phyloP scores from a whole-genome alignment of 2,113 vertebrate genomes.

The Indicator indicator region DNA sequence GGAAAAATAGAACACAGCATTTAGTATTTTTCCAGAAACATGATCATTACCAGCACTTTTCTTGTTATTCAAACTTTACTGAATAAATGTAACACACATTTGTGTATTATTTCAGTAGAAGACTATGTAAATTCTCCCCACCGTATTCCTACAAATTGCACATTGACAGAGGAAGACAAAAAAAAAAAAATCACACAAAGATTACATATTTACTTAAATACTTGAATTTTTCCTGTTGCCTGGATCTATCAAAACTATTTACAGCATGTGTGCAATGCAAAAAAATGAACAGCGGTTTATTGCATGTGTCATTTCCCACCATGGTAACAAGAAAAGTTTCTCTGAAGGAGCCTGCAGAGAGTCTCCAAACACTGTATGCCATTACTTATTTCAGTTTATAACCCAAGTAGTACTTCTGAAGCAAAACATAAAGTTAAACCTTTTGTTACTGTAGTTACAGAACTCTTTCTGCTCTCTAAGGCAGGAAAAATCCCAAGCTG shows the following conservation, averaged over 20 bases:
- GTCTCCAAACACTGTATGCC: not conserved
- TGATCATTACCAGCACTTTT: not conserved
- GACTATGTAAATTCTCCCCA: not conserved
- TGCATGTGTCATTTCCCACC: not conserved
- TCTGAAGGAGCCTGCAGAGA: not conserved
- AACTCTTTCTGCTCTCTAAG: not conserved
- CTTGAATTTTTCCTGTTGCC: not conserved
- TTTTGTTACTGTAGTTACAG: not conserved
- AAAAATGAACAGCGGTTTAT: not conserved
- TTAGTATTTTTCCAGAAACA: not conserved
- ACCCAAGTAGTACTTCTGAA: not conserved
- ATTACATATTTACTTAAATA: not conserved
- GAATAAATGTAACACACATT: not conserved
- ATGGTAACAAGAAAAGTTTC: not conserved
- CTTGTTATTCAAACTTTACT: not conserved
- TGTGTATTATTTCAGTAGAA: not conserved
- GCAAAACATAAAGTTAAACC: not conserved
- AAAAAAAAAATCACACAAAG: not conserved
- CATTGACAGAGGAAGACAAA: not conserved
- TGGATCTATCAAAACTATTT: not conserved
- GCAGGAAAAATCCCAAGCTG: not conserved
- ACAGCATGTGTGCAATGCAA: not conserved
- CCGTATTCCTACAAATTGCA: not conserved
- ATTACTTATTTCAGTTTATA: not conserved
- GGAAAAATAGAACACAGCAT: not conserved